phyloP scores from a whole-genome alignment of 2,888 invertebrate species.

The Sarcophaga subvicina region DNA sequence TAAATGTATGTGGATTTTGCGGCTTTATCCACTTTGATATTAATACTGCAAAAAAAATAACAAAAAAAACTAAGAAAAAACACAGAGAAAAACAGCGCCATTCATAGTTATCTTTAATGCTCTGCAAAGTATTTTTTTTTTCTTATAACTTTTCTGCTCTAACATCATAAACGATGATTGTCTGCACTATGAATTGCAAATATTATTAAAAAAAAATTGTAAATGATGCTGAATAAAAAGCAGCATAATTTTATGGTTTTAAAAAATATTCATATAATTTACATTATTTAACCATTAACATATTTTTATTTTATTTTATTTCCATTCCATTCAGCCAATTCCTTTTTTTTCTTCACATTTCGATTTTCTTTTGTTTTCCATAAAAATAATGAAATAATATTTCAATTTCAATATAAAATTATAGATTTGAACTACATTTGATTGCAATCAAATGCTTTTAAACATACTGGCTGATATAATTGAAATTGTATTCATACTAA shows the following conservation, averaged over 20 bases:
- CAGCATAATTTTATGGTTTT: constrained; percentile 65
- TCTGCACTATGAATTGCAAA: constrained; percentile 61
- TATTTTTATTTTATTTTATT: constrained; percentile 20
- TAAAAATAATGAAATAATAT: constrained; percentile 43
- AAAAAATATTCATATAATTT: constrained; percentile 65
- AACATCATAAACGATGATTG: not conserved
- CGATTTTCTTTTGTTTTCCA: not conserved
- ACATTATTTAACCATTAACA: constrained; percentile 67
- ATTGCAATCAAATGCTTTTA: not conserved
- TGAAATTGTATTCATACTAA: no score
- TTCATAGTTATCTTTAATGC: not conserved
- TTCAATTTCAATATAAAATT: constrained; percentile 30
- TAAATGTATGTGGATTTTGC: constrained; percentile 50
- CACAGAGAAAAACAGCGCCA: not conserved
- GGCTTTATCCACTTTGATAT: constrained; percentile 66
- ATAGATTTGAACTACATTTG: constrained; percentile 45
- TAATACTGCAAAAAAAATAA: constrained; percentile 32
- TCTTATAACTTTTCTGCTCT: not conserved
- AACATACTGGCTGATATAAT: no score
- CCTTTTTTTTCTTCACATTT: not conserved
- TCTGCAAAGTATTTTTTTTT: not conserved
- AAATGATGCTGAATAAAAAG: constrained; percentile 13
- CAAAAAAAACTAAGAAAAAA: no score
- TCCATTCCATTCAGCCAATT: not conserved
- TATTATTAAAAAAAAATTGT: constrained; percentile 41